A percentile compares a stretch with the other conserved stretches of the same genome.
These are phyloP conservation scores for Siniperca obscura DNA, from an alignment of 2,797 vertebrate species.

Conservation along the genomic window DNA sequence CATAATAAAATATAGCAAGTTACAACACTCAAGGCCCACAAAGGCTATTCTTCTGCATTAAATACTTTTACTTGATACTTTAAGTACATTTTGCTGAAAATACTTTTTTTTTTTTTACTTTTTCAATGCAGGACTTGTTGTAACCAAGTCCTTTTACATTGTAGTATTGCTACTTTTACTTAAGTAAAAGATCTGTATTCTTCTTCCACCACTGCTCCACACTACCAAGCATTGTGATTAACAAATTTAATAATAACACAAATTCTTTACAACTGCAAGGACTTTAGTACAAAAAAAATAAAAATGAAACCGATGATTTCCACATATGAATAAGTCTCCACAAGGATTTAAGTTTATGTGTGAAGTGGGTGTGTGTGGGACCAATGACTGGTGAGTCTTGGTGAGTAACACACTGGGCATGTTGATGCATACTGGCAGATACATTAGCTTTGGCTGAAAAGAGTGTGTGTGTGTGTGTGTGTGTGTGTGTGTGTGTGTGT, in stretches of 20 bases:
- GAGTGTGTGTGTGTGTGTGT: neutral
- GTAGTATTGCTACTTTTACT: neutral
- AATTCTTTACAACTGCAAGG: neutral
- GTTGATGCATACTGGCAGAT: constrained; percentile 61
- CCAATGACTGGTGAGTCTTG: constrained; percentile 48
- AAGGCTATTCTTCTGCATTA: too few relatives aligned
- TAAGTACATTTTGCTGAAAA: too few relatives aligned
- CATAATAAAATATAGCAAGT: neutral
- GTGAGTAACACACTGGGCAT: constrained; percentile 59
- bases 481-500: constrained; percentile 7
- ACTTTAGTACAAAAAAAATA: neutral
- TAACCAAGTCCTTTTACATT: neutral
- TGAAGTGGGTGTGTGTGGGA: constrained; percentile 25
- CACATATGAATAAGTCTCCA: constrained; percentile 20
- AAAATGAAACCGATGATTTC: constrained; percentile 3
- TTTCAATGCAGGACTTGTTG: neutral
- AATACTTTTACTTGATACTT: too few relatives aligned
- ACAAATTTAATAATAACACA: neutral
- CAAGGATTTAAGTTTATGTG: constrained; percentile 20
- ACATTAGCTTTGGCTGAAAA: constrained; percentile 20
- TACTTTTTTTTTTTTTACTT: neutral
- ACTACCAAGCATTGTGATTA: neutral
- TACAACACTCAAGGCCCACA: neutral
- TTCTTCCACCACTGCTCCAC: neutral
- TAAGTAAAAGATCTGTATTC: neutral